Conservation (phyloP, 1,140 invertebrate species). For the Drosophila nebulosa region DNA sequence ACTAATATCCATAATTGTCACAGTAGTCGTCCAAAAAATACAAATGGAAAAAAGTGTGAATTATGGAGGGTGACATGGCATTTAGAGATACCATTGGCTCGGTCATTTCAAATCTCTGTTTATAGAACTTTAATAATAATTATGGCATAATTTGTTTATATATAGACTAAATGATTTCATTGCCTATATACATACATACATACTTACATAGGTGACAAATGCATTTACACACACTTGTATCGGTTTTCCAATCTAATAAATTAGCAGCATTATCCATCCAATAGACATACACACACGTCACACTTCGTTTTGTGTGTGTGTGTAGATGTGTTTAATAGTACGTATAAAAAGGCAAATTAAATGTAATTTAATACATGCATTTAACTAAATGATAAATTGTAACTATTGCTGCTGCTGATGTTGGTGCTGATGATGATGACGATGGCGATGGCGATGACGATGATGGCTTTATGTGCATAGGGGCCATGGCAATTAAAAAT, state of each 20-base stretch:
- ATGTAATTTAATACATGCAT: conserved; percentile 71
- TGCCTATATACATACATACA: too few species aligned
- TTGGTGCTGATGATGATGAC: background rate
- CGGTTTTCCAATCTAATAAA: conserved; percentile 44
- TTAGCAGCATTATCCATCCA: conserved; percentile 36
- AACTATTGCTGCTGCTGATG: background rate
- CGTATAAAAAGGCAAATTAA: conserved; percentile 45
- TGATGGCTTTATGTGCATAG: background rate
- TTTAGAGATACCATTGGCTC: background rate
- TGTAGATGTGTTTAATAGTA: conserved; percentile 11
- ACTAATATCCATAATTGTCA: background rate
- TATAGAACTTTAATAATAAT: conserved; percentile 14
- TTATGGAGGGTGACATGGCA: conserved; percentile 19
- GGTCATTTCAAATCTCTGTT: conserved; percentile 1
- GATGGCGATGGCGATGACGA: background rate
- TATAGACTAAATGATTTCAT: conserved; percentile 73
- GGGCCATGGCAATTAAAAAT: conserved; percentile 1
- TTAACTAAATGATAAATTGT: conserved; percentile 65
- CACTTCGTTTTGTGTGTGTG: conserved; percentile 16
- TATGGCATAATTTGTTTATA: conserved; percentile 74
- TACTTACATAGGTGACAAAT: background rate
- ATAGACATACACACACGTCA: conserved; percentile 52
- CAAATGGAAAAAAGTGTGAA: conserved; percentile 42
- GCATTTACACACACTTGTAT: background rate
- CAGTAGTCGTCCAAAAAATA: conserved; percentile 7